These are phyloP conservation scores for Tragelaphus strepsiceros DNA, from an alignment of 2,113 vertebrate species.

Conservation along the genomic window DNA sequence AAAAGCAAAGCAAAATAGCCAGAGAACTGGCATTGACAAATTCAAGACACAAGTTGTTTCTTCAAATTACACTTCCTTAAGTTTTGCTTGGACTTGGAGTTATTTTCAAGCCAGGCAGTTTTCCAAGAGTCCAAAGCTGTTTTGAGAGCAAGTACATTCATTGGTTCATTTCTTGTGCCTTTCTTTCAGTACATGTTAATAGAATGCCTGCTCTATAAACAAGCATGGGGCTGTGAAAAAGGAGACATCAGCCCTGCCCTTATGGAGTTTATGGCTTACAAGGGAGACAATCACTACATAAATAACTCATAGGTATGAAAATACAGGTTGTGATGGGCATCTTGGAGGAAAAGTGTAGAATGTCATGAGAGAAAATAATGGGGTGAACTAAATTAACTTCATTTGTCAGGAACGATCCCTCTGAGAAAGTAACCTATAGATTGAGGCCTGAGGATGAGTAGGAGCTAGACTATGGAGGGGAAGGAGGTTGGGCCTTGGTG, in stretches of 20 bases:
- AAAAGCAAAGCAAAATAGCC: constrained; percentile 27
- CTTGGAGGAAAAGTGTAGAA: not conserved
- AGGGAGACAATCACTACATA: not conserved
- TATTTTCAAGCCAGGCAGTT: constrained; percentile 19
- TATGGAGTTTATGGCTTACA: not conserved
- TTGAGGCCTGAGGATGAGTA: not conserved
- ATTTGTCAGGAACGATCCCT: not conserved
- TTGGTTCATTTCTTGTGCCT: not conserved
- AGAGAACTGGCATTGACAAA: not conserved
- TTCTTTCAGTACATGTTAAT: not conserved
- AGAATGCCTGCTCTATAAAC: not conserved
- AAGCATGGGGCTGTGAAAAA: not conserved
- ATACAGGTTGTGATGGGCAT: not conserved
- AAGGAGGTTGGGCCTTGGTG: not conserved
- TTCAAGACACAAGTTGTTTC: constrained; percentile 17
- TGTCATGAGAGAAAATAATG: not conserved
- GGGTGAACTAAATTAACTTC: not conserved
- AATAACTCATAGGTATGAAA: not conserved
- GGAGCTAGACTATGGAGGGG: not conserved
- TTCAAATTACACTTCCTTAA: constrained; percentile 36
- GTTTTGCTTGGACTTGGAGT: constrained; percentile 21
- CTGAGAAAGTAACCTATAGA: not conserved
- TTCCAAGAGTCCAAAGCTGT: not conserved
- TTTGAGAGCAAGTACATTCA: not conserved
- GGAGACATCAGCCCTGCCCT: not conserved